Base-by-base conservation (phyloP, 92 coral and sea anemone species). In the Heliopora coerulea region DNA sequence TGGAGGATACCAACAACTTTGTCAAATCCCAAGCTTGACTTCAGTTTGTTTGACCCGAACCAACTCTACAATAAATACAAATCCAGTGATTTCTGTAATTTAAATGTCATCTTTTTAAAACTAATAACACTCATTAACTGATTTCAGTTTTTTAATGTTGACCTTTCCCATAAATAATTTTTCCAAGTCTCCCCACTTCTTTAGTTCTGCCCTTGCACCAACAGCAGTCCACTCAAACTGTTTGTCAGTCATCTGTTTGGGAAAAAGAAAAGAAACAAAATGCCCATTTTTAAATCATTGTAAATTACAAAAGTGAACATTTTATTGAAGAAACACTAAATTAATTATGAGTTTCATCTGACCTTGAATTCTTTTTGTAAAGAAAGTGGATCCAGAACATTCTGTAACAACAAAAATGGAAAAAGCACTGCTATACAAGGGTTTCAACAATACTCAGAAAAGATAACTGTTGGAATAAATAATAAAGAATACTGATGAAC, bases 191-290 rank as follows among this genome's bases (percentile, higher is more conserved):
- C 59, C 83, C 98, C 98, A 93, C 79, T 84, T 86, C 64, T 85
- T 83, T 13, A 88, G 72, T 60, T 83, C 81, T 29, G 91, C 93
- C 78, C 90, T 68, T 20, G 98, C 81, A 14, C 86, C 78, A 27
- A 93, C 64, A 33, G 88, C 88, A 1, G 95, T 89, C 98, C 98
- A 93, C 65, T 93, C 98, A 59, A 69, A 89, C 65, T 93, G 98
- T 62, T 87, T 93, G 24, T 87, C 96, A 63, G 93, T 74, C 35
- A 93, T 48, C 98, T 93, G 75, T 27, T 32, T 37, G 30, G 9
- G 27, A 41, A 37, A 20, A 68, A 14, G 9, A 30, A 56, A 14
- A 56, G 15, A 7, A 56, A 56, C 3, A 23, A 5, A 21, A 21
- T 56, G 21, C 33, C 33, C 1, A 56, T 15, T 28, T 56, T 56